Evolutionary conservation across 2,113 vertebrate genomes (phyloP).

Genomic region (Dromaius novaehollandiae): DNA sequence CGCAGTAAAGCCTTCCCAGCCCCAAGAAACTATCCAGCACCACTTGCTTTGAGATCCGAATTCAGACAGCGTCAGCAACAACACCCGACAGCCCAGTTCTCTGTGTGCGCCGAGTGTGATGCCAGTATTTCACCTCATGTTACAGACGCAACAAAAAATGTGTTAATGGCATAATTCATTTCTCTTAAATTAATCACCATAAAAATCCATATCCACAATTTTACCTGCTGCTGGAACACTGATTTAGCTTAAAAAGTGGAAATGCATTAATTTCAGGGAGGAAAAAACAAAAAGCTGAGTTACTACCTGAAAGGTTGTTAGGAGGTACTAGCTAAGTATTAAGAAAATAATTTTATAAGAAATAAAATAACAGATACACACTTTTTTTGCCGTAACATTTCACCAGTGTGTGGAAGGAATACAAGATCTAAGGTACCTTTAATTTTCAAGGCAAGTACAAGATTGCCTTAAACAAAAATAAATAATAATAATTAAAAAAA

Average conservation of each 20-base stretch:
- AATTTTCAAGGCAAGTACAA: conserved; percentile 21
- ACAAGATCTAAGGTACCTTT: conserved; percentile 6
- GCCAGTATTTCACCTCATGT: conserved; percentile 44
- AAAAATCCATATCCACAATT: neutral
- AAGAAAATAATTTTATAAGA: conserved; percentile 25
- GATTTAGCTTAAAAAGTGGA: neutral
- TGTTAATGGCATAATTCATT: conserved; percentile 7
- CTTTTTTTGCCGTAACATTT: conserved; percentile 34
- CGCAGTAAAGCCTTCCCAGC: neutral
- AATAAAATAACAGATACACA: neutral
- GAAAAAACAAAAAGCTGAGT: neutral
- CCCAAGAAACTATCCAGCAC: neutral
- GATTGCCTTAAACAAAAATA: neutral
- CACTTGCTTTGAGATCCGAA: conserved; percentile 23
- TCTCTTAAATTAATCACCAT: conserved; percentile 38
- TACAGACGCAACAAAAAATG: neutral
- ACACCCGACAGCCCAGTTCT: neutral
- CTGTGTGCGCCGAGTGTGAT: neutral
- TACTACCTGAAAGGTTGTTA: conserved; percentile 23
- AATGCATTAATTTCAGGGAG: neutral
- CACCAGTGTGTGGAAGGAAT: conserved; percentile 20
- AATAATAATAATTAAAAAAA: no score
- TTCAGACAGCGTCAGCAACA: conserved; percentile 6
- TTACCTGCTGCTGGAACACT: neutral
- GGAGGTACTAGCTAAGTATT: neutral